Evolutionary conservation across 2,797 vertebrate species (phyloP), one percentile per base, ranked within the genome.

Genomic region (Acanthopagrus latus): DNA sequence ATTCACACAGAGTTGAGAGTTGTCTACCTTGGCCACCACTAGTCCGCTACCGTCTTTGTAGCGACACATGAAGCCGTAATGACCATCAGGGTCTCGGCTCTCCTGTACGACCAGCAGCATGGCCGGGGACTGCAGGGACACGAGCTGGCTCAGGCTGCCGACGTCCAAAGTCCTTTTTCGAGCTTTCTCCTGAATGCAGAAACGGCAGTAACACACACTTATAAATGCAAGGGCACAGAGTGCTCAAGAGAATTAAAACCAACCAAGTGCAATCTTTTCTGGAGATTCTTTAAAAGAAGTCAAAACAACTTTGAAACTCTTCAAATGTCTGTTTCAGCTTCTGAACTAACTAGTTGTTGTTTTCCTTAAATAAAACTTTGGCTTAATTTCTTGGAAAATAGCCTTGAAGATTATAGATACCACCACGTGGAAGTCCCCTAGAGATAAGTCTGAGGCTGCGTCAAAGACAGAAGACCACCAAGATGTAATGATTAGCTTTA

Each of bases 21-120:
- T 65, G 54, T 90, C 82, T 82, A 76, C 89, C 44, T 85, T 64
- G 7, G 84, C 85, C 80, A 94, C 94, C 65, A 89, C 86, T 1
- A 95, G 88, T 6, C 94, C 94, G 0, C 82, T 56, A 33, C 78
- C 90, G 51, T 94, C 90, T 55, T 58, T 66, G 77, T 69, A 71
- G 78, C 2, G 9, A 20, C 80, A 94, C 1, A 54, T 89, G 27
- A 95, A 95, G 33, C 93, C 79, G 0, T 92, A 94, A n/a, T 27
- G 66, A 7, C 95, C 94, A 0, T 86, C 89, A 0, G 82, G 43
- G 23, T 75, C 70, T 21, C n/a, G 85, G 50, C 50, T 83, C 86
- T 92, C 94, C 50, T 93, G 87, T 7, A 94, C 81, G 2, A 92
- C 85, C 83, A 95, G 80, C 71, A 96, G 88, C 89, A 95, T 92